Conservation (phyloP, 2,888 invertebrate genomes). For the Pheosia tremula region DNA sequence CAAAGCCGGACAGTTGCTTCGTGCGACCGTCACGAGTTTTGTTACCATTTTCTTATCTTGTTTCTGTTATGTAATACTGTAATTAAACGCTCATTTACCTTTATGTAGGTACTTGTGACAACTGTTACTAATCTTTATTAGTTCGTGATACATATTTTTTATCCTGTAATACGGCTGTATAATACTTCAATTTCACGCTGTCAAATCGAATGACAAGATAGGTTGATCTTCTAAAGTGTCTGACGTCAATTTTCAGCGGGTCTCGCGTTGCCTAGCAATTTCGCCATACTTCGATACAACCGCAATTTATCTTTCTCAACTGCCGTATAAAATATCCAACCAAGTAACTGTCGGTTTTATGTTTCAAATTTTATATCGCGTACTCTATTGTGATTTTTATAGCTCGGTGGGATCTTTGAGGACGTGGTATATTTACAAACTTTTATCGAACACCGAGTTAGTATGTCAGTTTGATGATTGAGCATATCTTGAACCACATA, state of each 20-base stretch:
- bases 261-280: conserved; percentile 46
- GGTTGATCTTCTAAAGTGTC: conserved; percentile 44
- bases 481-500: too few relatives aligned
- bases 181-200: conserved; percentile 62
- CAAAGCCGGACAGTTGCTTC: not conserved
- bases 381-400: conserved; percentile 51
- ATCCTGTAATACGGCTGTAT: conserved; percentile 15
- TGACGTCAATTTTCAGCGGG: conserved; percentile 49
- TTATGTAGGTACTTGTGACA: not conserved
- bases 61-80: not conserved
- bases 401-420: conserved; percentile 38
- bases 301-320: conserved; percentile 52
- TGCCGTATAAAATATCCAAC: conserved; percentile 28
- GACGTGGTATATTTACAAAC: conserved; percentile 14
- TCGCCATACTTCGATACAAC: conserved; percentile 50
- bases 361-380: conserved; percentile 52
- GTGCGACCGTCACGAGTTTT: conserved; percentile 10
- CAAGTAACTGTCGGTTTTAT: conserved; percentile 48
- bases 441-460: too few relatives aligned
- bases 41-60: conserved; percentile 1
- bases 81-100: conserved; percentile 2
- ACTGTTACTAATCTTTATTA: conserved; percentile 6
- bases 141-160: conserved; percentile 29
- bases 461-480: too few relatives aligned
- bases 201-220: conserved; percentile 49